Evolutionary conservation across 2,888 invertebrate genomes (phyloP).

Genomic region (Drosophila putrida): DNA sequence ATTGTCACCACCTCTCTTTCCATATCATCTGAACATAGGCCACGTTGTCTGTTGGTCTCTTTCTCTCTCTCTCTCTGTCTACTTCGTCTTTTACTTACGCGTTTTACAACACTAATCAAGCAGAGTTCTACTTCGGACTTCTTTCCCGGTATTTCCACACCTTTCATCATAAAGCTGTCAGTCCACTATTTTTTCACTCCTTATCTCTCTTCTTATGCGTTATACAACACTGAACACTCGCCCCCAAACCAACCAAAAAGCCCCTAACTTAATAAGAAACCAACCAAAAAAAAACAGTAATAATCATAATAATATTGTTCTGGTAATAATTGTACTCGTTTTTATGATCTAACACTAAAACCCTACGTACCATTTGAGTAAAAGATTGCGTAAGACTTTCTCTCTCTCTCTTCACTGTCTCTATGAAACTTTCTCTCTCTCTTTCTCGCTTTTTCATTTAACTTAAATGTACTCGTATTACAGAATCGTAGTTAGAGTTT

Average conservation of each 20-base stretch:
- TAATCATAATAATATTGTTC: conserved; percentile 24
- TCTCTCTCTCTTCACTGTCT: conserved; percentile 34
- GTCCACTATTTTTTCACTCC: not conserved
- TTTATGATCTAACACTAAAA: conserved; percentile 44
- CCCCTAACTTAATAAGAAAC: not conserved
- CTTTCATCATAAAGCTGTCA: not conserved
- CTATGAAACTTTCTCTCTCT: conserved; percentile 17
- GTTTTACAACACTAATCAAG: not conserved
- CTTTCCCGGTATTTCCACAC: not conserved
- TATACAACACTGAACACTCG: conserved; percentile 35
- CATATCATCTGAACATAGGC: not conserved
- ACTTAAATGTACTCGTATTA: conserved; percentile 50
- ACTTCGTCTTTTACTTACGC: not conserved
- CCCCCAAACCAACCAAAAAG: conserved; percentile 9
- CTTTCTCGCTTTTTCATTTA: conserved; percentile 31
- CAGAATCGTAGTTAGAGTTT: conserved; percentile 71
- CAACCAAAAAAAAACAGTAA: conserved; percentile 11
- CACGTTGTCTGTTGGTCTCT: not conserved
- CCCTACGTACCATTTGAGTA: conserved; percentile 61
- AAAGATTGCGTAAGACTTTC: conserved; percentile 51
- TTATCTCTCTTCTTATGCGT: not conserved
- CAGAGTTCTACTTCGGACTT: not conserved
- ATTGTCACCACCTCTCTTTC: not conserved
- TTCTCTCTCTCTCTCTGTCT: not conserved
- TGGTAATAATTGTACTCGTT: conserved; percentile 57